phyloP scores from a whole-genome alignment of 1,140 invertebrate genomes.

The Aphidius ervi region DNA sequence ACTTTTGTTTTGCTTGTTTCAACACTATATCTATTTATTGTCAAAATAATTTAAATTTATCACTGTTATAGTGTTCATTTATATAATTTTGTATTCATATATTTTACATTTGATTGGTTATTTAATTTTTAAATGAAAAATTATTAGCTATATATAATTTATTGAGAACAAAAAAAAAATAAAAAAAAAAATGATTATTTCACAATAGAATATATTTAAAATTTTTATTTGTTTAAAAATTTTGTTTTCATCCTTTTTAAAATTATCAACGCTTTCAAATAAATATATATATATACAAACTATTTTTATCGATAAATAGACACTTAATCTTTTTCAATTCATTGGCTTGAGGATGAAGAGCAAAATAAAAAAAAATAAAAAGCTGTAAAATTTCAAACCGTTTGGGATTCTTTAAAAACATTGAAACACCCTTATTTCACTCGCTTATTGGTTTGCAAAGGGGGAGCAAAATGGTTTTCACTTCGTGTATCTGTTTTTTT shows the following conservation, averaged over 20 bases:
- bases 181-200: no score
- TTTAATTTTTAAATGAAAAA: no score
- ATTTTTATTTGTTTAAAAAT: background rate
- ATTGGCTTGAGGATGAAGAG: constrained; percentile 2
- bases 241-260: background rate
- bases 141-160: no score
- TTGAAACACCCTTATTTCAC: constrained; percentile 8
- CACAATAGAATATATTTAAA: no score
- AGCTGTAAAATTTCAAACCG: constrained; percentile 20
- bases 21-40: no score
- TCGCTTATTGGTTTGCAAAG: constrained; percentile 16
- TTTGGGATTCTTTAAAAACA: constrained; percentile 18
- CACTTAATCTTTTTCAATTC: constrained; percentile 19
- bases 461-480: constrained; percentile 3
- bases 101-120: constrained; percentile 3
- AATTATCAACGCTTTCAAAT: background rate
- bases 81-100: no score
- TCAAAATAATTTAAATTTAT: no score
- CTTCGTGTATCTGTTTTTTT: constrained; percentile 5
- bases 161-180: no score
- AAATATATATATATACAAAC: background rate
- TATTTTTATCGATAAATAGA: constrained; percentile 5
- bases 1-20: no score
- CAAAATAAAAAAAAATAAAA: background rate
- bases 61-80: no score